Evolutionary conservation across 2,797 vertebrate species (phyloP), one percentile per base, ranked within the genome.

Genomic region (Chelidonichthys spinosus): DNA sequence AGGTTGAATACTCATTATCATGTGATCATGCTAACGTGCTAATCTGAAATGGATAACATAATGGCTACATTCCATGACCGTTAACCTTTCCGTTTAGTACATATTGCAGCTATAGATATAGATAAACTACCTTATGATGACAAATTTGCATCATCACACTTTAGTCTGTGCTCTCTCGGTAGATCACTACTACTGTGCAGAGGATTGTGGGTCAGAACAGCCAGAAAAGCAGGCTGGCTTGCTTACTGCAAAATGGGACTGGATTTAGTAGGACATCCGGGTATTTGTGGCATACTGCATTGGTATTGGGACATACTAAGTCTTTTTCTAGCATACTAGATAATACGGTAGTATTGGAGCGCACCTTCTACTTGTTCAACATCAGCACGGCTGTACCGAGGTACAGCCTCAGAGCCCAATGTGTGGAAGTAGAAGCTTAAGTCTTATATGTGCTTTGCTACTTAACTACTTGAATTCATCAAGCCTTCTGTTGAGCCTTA

Each of bases 391-490:
- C 33, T 36, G 53, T 61, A 13, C 40, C 11, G 13, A 3, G 36
- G 18, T 61, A 10, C 25, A 61, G 25, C 25, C 13, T 44, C 32
- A 56, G 42, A 56, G 17, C 25, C 2, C 15, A 32, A 25, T 43
- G 37, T 11, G 17, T 54, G 50, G 18, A 14, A 46, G 18, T 11
- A 7, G 43, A 2, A n/a, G 17, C 13, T 17, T 11, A 17, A 63
- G 17, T 63, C 13, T 44, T 18, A n/a, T 49, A 18, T 59, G 40
- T 68, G 54, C 55, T 59, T 58, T 47, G 17, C 66, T 69, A 39
- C 46, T 43, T 14, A 33, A 15, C 18, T 55, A 10, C 40, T 58
- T 52, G 5, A 32, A 40, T 65, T 53, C 3, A 17, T 47, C 17
- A 37, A 49, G 49, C 35, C 35, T 63, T 49, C 60, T 46, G 32